Evolutionary conservation across 2,797 vertebrate species (phyloP), one percentile per base, ranked within the genome.

Genomic region (Nothura maculosa): DNA sequence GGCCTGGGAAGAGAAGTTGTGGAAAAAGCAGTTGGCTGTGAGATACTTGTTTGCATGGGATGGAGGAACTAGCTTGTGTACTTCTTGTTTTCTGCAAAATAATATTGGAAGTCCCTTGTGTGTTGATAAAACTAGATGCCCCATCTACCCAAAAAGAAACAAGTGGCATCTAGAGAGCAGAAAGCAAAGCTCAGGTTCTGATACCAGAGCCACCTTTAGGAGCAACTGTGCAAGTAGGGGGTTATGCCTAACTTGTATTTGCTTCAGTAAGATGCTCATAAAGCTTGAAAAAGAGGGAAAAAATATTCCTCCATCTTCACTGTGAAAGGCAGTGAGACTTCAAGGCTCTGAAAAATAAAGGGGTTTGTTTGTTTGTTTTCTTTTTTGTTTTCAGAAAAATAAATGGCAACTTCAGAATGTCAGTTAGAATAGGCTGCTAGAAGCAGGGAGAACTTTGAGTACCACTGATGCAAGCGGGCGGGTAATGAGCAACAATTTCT

Each of bases 1-100:
- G 40, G 45, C 30, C 24, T 17, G 27, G 1, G 22, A 87, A 48
- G 48, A 42, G 58, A 62, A 60, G 14, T 21, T 0, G 0, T 85
- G 50, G 45, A 38, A 80, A 68, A 82, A 85, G 4, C 40, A 76
- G 63, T 82, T 24, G 62, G 16, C 10, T 27, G 21, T 40, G 16
- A 76, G 60, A 27, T 81, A 45, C n/a, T 60, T 79, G 40, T 85
- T 60, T 68, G 48, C 22, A 15, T 34, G 8, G 7, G 10, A 9
- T 21, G 50, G 45, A 73, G 20, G 28, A 79, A 14, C 19, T 68
- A 1, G 0, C 47, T 81, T 74, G 36, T 1, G 1, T 34, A 32
- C 10, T 32, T 63, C 6, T 73, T 10, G 19, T 85, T 38, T 42
- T 73, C 50, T 64, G 3, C 34, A 4, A 1, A 73, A 50, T 8